These are phyloP conservation scores for Tragelaphus imberbis DNA, from an alignment of 2,113 vertebrate genomes.

Conservation along the genomic window DNA sequence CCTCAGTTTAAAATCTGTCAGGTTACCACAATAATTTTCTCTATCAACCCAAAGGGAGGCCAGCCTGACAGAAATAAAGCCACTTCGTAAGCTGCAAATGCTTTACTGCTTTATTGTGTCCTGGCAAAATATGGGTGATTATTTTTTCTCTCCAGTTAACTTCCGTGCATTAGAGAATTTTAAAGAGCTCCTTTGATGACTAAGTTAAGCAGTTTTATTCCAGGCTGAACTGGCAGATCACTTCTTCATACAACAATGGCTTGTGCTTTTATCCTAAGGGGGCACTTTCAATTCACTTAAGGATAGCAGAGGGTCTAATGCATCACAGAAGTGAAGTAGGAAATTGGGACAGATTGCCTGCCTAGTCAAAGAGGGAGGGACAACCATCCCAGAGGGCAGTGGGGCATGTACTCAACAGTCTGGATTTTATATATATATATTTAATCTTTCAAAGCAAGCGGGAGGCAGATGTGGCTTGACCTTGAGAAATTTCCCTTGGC, in stretches of 20 bases:
- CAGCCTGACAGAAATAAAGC: not conserved
- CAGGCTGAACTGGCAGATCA: not conserved
- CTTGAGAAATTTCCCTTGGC: not conserved
- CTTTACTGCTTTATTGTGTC: not conserved
- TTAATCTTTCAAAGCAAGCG: not conserved
- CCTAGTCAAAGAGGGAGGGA: not conserved
- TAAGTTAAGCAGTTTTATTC: constrained; percentile 33
- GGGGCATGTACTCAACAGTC: not conserved
- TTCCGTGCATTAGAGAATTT: constrained; percentile 12
- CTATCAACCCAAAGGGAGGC: not conserved
- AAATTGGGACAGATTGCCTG: constrained; percentile 20
- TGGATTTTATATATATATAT: not conserved
- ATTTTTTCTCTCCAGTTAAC: constrained; percentile 29
- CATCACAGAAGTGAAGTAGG: not conserved
- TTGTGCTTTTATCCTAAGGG: constrained; percentile 23
- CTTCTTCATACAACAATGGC: not conserved
- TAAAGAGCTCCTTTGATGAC: constrained; percentile 11
- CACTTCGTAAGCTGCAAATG: not conserved
- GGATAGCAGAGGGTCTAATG: not conserved
- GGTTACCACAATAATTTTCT: not conserved
- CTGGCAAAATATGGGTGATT: not conserved
- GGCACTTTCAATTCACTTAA: constrained; percentile 27
- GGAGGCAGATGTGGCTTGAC: not conserved
- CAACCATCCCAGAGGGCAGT: not conserved
- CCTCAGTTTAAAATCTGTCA: constrained; percentile 1